Percentiles rank a stretch among this genome's conserved stretches.
Evolutionary conservation across 2,797 vertebrate species (phyloP).

Genomic region (Ficedula albicollis): DNA sequence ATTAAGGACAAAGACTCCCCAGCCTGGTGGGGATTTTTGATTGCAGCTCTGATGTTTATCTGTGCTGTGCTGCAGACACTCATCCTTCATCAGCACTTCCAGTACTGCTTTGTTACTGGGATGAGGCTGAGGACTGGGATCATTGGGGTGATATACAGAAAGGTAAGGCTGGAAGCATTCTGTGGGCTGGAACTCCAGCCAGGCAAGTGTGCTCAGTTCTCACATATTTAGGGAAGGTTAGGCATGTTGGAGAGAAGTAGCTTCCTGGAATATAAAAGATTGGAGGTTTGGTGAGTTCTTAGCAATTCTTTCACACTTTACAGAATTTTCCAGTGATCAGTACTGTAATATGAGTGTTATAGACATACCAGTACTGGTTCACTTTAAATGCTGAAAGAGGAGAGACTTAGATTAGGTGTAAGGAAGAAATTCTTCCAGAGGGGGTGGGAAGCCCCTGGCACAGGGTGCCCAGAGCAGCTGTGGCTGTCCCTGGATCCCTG

Average conservation of each 20-base stretch:
- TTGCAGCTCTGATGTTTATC: constrained; percentile 91
- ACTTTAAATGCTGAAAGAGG: background rate
- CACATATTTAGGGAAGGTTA: background rate
- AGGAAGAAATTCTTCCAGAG: background rate
- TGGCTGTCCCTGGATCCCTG: background rate
- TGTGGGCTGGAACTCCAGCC: background rate
- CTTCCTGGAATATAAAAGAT: background rate
- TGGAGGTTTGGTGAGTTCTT: background rate
- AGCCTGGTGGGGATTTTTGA: constrained; percentile 90
- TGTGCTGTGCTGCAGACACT: constrained; percentile 88
- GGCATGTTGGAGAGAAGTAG: background rate
- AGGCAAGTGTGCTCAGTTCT: background rate
- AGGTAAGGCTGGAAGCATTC: constrained; percentile 79
- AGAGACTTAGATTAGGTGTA: background rate
- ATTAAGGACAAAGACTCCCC: constrained; percentile 80
- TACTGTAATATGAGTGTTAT: background rate
- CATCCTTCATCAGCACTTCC: constrained; percentile 89
- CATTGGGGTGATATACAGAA: constrained; percentile 91
- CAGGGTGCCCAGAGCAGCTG: background rate
- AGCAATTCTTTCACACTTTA: background rate
- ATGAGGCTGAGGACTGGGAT: constrained; percentile 89
- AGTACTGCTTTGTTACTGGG: constrained; percentile 88
- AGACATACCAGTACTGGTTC: background rate
- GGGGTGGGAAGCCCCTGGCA: background rate
- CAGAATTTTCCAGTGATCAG: background rate